Evolutionary conservation across 2,113 vertebrate species (phyloP), one percentile per base, ranked within the genome.

Genomic region (Coreoperca whiteheadi): DNA sequence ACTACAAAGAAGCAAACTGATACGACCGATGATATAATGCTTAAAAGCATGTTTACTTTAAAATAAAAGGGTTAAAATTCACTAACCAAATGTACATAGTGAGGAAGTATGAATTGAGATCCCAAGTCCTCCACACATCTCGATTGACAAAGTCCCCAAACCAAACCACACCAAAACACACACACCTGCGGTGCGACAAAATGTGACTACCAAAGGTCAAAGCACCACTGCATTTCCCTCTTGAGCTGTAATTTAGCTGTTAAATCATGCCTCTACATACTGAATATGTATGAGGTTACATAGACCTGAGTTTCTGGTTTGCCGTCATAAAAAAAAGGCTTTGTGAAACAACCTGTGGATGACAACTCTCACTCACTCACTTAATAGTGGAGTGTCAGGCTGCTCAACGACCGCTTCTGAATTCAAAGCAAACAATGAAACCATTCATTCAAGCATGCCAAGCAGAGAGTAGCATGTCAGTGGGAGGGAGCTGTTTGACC

Each of bases 221-320:
- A 23, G 16, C 50, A 23, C 61, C n/a, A 6, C 74, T 57, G 48
- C 56, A 23, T 53, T 54, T 74, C 56, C 56, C 14, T 41, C 9
- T 8, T 18, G 20, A 78, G 25, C 23, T 61, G 53, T 48, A 32
- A 37, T 8, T 54, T 9, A 41, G 39, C 39, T 41, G 39, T 10
- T n/a, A n/a, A n/a, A n/a, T n/a, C n/a, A n/a, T n/a, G n/a, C n/a
- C n/a, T n/a, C n/a, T n/a, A n/a, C n/a, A n/a, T n/a, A n/a, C n/a
- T n/a, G n/a, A n/a, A n/a, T n/a, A n/a, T n/a, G 8, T 21, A n/a
- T 28, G 34, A 3, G 9, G 15, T 39, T 2, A 59, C 28, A 57
- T 65, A 82, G 30, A 89, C 81, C 85, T 12, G 84, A 72, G 30
- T 88, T 77, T 88, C 86, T 56, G 77, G 87, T 91, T 91, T 61